Percentiles rank a stretch among this genome's conserved stretches.
phyloP scores from a whole-genome alignment of 2,888 invertebrate species.

The Hypsopygia costalis region DNA sequence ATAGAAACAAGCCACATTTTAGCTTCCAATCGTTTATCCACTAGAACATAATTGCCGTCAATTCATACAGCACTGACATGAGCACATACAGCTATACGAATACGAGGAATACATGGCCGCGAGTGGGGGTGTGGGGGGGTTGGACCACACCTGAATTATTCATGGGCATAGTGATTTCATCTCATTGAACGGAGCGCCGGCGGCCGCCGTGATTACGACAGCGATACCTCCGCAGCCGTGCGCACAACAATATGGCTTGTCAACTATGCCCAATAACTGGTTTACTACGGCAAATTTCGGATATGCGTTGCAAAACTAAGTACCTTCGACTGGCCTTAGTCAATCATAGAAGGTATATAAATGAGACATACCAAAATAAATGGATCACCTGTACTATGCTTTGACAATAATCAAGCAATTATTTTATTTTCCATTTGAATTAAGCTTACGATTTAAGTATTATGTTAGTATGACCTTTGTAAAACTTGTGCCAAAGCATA shows the following conservation, averaged over 20 bases:
- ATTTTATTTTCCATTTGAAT: too few relatives aligned
- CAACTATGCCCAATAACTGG: constrained; percentile 34
- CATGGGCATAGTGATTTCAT: constrained; percentile 79
- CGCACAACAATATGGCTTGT: constrained; percentile 56
- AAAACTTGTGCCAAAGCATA: too few relatives aligned
- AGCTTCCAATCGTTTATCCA: not conserved
- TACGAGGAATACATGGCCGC: constrained; percentile 10
- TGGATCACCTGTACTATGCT: too few relatives aligned
- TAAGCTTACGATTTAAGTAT: too few relatives aligned
- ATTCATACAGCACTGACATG: constrained; percentile 8
- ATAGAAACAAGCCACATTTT: not conserved
- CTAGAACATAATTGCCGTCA: not conserved
- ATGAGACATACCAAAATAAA: too few relatives aligned
- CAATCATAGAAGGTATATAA: not conserved
- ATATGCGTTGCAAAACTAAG: constrained; percentile 4
- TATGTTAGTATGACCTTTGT: too few relatives aligned
- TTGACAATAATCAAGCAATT: too few relatives aligned
- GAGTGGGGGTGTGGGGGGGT: constrained; percentile 28
- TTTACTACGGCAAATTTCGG: constrained; percentile 3
- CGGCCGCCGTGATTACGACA: constrained; percentile 72
- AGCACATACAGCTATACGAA: constrained; percentile 3
- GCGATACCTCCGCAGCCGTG: constrained; percentile 60
- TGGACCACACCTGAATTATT: constrained; percentile 74
- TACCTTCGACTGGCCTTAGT: not conserved
- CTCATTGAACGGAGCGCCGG: constrained; percentile 71